Conservation (phyloP, 2,113 vertebrate genomes). For the Psammodynastes pulverulentus region DNA sequence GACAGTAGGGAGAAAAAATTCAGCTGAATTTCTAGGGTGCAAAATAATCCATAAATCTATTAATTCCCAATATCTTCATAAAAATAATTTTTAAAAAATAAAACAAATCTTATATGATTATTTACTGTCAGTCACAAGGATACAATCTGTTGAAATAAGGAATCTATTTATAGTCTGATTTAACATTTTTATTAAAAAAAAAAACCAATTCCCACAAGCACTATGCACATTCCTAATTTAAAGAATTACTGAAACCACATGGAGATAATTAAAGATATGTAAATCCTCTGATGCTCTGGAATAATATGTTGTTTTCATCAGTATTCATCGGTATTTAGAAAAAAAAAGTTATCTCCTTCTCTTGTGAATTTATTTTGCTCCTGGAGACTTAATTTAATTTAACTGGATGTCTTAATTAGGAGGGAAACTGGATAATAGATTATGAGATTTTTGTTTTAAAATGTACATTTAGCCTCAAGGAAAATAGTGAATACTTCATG, state of each 20-base stretch:
- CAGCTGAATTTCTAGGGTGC: background rate
- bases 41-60: background rate
- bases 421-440: background rate
- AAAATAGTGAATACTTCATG: background rate
- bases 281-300: background rate
- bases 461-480: background rate
- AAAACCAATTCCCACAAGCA: background rate
- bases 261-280: conserved; percentile 18
- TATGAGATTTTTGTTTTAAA: conserved; percentile 14
- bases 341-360: background rate
- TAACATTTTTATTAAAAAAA: background rate
- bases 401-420: background rate
- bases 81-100: background rate
- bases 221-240: conserved; percentile 15
- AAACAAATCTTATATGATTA: background rate
- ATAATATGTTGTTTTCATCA: background rate
- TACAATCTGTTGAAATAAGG: background rate
- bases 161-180: background rate
- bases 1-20: background rate
- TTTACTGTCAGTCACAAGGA: background rate
- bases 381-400: background rate
- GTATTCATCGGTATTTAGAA: background rate
- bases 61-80: background rate
- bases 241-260: conserved; percentile 49
- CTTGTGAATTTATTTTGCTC: conserved; percentile 11